Conservation (phyloP, 1,140 invertebrate species). For the Saccostrea echinata region DNA sequence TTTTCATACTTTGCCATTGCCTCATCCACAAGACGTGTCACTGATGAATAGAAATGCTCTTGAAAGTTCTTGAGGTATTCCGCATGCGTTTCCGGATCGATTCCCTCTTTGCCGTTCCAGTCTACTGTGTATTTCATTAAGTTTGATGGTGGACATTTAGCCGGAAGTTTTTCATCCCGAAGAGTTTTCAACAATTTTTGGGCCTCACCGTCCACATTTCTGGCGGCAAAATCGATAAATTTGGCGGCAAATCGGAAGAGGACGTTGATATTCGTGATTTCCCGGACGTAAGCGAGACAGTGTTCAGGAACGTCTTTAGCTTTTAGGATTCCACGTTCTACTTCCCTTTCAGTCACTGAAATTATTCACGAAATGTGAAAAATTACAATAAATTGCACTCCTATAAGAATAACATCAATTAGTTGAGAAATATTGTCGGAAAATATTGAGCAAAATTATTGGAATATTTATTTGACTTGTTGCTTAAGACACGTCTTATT, state of each 20-base stretch:
- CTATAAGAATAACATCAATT: too few relatives aligned
- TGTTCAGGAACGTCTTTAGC: slow-evolving; percentile 98
- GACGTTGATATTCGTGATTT: slow-evolving; percentile 97
- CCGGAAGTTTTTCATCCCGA: slow-evolving; percentile 86
- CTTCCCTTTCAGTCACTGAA: slow-evolving; percentile 97
- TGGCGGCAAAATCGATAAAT: slow-evolving; percentile 95
- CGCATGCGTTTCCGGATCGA: slow-evolving; percentile 94
- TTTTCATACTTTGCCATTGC: slow-evolving; percentile 82
- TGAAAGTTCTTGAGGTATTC: slow-evolving; percentile 98
- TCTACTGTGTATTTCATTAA: slow-evolving; percentile 93
- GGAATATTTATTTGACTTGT: too few relatives aligned
- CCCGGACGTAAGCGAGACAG: slow-evolving; percentile 95
- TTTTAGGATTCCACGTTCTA: slow-evolving; percentile 95
- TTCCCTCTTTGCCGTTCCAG: slow-evolving; percentile 97
- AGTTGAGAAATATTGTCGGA: too few relatives aligned
- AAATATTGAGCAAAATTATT: too few relatives aligned
- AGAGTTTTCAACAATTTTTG: slow-evolving; percentile 93
- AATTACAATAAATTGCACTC: too few relatives aligned
- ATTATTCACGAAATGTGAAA: slow-evolving; percentile 56
- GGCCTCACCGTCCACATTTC: slow-evolving; percentile 96
- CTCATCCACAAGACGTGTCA: slow-evolving; percentile 86
- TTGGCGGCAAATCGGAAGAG: slow-evolving; percentile 88
- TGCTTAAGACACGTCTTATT: too few relatives aligned
- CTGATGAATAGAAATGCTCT: slow-evolving; percentile 92
- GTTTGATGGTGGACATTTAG: slow-evolving; percentile 72